Base-by-base conservation (phyloP, 2,797 vertebrate genomes). In the Gastrophryne carolinensis region DNA sequence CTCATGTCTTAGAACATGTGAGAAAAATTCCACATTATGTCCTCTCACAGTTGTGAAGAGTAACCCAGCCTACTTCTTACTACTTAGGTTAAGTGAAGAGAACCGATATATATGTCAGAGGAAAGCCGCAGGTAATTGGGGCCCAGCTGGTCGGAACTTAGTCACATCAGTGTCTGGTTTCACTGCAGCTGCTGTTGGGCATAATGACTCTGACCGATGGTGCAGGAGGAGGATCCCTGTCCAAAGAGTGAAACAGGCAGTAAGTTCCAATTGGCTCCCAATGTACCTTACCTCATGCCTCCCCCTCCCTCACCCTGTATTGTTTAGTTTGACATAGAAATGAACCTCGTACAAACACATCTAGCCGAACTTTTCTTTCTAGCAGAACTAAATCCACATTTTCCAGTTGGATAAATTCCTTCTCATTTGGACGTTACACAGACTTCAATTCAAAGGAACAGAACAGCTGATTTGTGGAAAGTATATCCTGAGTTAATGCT, bases 41-140 rank as follows among this genome's bases (percentile, higher is more conserved):
- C 44, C 4, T 64, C 13, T 54, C 11, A 11, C 50, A 17, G 12
- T 6, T 26, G 2, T 15, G 11, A 2, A 8, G 2, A 7, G 15
- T 30, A 24, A 21, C n/a, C 19, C 37, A 11, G 32, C 13, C 35
- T 39, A 15, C 26, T 24, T 71, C 80, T 84, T 85, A 88, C 72
- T 80, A 79, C 81, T 74, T 80, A 85, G 37, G 82, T 27, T 79
- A 72, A 76, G 77, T 82, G 83, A 79, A 82, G 64, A 79, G 78
- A 85, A 89, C 87, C 86, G 84, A 87, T 86, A 86, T 81, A 84
- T 80, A 83, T 78, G 21, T 85, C 82, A 79, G 39, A 81, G 86
- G 85, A 88, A 86, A 88, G 83, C 84, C 85, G 61, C 90, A 93
- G 92, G 92, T 92, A 92, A 92, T 91, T 90, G 89, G 86, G 65